Evolutionary conservation across 2,113 vertebrate species (phyloP), one percentile per base, ranked within the genome.

Genomic region (Nanorana parkeri): DNA sequence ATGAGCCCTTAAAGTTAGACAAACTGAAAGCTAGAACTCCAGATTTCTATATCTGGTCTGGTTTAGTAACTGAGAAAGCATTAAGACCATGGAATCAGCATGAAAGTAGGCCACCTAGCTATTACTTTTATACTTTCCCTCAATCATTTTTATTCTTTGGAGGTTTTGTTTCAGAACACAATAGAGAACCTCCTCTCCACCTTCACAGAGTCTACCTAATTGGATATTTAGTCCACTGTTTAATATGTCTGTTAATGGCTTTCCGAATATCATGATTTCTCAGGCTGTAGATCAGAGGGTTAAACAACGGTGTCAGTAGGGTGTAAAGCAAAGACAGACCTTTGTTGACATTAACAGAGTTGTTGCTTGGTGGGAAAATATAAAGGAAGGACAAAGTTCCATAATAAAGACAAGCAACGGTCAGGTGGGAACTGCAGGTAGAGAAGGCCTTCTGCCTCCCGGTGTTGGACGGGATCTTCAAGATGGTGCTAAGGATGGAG

Each of bases 281-380:
- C 32, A 90, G 77, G 51, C 85, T 87, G 7, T 88, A 88, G 29
- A 88, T 68, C 1, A 88, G 2, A 16, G 86, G 84, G 15, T 87
- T 88, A 20, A 88, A 78, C 52, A 88, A 61, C 0, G 82, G 88
- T 0, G 82, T 86, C 67, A 87, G 67, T n/a, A 89, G 10, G 0
- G 85, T 85, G 0, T 86, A 87, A 19, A 84, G 78, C 6, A 89
- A 20, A 63, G 87, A 69, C 36, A 87, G 58, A 36, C 85, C 63
- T 71, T 74, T 87, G 47, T 87, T 84, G 60, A 78, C 60, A 13
- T 0, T 0, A 4, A 80, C 80, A 0, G 87, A 84, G 3, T 84
- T 73, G 1, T 61, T 81, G 2, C 77, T 83, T 17, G 71, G 81
- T 0, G 84, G 81, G 1, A 78, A 84, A 64, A 87, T 15, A 28